phyloP scores from a whole-genome alignment of 1,140 invertebrate genomes.

The Drosophila erecta region DNA sequence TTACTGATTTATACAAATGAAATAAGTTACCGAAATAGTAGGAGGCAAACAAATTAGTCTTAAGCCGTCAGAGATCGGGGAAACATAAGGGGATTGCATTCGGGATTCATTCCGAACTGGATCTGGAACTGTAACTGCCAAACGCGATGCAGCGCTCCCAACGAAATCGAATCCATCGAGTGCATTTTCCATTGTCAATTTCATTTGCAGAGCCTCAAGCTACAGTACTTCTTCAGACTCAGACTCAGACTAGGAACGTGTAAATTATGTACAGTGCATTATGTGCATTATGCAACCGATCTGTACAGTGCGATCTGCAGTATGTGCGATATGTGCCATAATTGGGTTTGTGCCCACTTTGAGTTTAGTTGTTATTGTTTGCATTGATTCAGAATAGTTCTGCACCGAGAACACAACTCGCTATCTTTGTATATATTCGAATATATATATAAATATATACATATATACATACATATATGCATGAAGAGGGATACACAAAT shows the following conservation, averaged over 20 bases:
- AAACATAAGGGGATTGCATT: constrained; percentile 16
- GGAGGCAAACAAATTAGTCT: constrained; percentile 58
- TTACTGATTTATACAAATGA: constrained; percentile 70
- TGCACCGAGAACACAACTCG: constrained; percentile 14
- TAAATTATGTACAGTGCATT: constrained; percentile 74
- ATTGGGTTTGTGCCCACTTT: constrained; percentile 30
- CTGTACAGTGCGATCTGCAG: constrained; percentile 58
- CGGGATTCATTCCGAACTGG: constrained; percentile 10
- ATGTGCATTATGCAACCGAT: constrained; percentile 53
- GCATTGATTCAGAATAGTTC: constrained; percentile 33
- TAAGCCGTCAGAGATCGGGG: constrained; percentile 29
- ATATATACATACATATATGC: constrained; percentile 8
- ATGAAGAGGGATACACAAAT: constrained; percentile 42
- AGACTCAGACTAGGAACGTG: constrained; percentile 40
- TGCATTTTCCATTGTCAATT: constrained; percentile 62
- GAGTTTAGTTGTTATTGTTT: constrained; percentile 52
- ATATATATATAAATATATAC: constrained; percentile 20
- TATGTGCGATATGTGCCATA: constrained; percentile 81
- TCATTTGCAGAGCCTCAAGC: constrained; percentile 58
- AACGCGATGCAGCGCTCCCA: constrained; percentile 6
- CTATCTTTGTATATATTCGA: constrained; percentile 37
- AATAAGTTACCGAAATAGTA: constrained; percentile 57
- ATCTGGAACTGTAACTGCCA: constrained; percentile 15
- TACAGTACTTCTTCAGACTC: constrained; percentile 27
- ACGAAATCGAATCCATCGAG: constrained; percentile 25